These are phyloP conservation scores for Neoascia interrupta DNA, from an alignment of 2,888 invertebrate species.

Conservation along the genomic window DNA sequence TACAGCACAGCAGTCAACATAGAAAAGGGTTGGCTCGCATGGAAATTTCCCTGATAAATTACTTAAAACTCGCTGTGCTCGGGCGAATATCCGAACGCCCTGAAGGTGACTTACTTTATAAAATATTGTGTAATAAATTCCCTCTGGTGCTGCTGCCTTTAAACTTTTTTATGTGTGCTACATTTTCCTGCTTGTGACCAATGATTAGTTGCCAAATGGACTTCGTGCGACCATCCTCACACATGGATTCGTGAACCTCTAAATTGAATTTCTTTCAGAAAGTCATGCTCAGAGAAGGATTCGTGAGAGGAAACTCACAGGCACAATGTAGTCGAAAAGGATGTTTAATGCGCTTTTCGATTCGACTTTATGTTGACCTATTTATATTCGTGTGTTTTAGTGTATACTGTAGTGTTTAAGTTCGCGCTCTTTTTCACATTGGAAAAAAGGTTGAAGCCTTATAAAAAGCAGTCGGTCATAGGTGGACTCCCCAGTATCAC, in stretches of 20 bases:
- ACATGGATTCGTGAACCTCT: conserved; percentile 31
- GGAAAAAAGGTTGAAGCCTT: too few relatives aligned
- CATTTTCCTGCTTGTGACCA: conserved; percentile 4
- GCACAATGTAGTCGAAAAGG: too few relatives aligned
- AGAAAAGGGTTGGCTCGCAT: conserved; percentile 41
- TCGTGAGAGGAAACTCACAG: too few relatives aligned
- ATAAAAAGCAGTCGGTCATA: too few relatives aligned
- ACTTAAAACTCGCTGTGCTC: conserved; percentile 48
- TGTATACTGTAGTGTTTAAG: not conserved
- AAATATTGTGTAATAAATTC: conserved; percentile 62
- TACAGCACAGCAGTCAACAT: not conserved
- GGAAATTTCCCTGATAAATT: conserved; percentile 59
- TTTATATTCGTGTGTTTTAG: not conserved
- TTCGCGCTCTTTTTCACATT: conserved; percentile 23
- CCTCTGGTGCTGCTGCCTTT: not conserved
- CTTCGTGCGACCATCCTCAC: conserved; percentile 12
- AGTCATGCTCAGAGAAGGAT: not conserved
- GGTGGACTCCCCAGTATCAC: too few relatives aligned
- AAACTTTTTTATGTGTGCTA: not conserved
- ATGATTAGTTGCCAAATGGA: conserved; percentile 47
- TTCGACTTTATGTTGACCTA: conserved; percentile 22
- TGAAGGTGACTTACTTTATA: conserved; percentile 53
- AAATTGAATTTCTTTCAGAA: conserved; percentile 33
- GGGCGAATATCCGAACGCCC: conserved; percentile 6
- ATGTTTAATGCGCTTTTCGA: too few relatives aligned